Percentiles rank a stretch among this genome's conserved stretches.
These are phyloP conservation scores for Taenaris catops DNA, from an alignment of 2,888 invertebrate species.

Conservation along the genomic window DNA sequence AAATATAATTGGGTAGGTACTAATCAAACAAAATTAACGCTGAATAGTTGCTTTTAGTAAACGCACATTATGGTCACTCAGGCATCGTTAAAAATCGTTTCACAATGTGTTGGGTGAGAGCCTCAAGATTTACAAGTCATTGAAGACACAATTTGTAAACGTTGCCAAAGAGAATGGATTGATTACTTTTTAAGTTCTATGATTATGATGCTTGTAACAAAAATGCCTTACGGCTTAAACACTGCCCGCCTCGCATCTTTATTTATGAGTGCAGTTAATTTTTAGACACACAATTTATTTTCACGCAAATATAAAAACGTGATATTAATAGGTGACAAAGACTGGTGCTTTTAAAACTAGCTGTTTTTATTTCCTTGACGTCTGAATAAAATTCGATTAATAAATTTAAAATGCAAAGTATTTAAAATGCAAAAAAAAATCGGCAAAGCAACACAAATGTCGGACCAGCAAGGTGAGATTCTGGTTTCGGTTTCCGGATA, in stretches of 20 bases:
- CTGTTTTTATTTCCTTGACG: too few relatives aligned
- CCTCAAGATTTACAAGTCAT: conserved; percentile 65
- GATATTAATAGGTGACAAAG: conserved; percentile 18
- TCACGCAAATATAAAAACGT: conserved; percentile 16
- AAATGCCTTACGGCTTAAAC: conserved; percentile 53
- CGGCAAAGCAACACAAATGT: too few relatives aligned
- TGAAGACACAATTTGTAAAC: conserved; percentile 67
- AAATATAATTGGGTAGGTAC: conserved; percentile 1
- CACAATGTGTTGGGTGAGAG: conserved; percentile 55
- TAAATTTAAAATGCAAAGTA: too few relatives aligned
- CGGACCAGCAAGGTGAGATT: too few relatives aligned
- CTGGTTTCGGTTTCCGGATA: too few relatives aligned
- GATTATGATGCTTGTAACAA: conserved; percentile 56
- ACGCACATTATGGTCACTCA: conserved; percentile 16
- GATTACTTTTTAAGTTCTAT: conserved; percentile 75
- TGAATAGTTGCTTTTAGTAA: conserved; percentile 14
- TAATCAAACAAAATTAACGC: conserved; percentile 7
- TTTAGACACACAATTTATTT: conserved; percentile 45
- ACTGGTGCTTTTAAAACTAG: conserved; percentile 13
- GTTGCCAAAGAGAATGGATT: conserved; percentile 73
- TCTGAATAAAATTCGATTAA: too few relatives aligned
- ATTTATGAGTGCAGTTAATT: conserved; percentile 59
- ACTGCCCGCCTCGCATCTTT: conserved; percentile 44
- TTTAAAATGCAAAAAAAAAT: too few relatives aligned
- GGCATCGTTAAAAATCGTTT: conserved; percentile 45